phyloP scores from a whole-genome alignment of 2,797 vertebrate genomes.

The Coracias cyanogaster region DNA sequence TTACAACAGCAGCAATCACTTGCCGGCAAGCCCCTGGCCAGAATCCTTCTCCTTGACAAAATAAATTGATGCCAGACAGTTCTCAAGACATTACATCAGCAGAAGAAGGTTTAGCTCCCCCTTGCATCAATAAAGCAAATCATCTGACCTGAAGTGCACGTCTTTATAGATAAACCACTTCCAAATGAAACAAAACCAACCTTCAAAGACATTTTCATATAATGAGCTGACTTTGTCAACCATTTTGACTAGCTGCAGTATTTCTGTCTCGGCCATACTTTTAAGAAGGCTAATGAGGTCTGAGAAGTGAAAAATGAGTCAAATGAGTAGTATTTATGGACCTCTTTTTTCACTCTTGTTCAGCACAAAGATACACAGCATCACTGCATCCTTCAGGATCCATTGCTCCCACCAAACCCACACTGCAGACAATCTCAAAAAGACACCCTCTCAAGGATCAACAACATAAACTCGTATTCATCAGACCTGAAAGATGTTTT shows the following conservation, averaged over 20 bases:
- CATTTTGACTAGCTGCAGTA: neutral
- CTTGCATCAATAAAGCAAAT: neutral
- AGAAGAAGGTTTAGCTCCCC: neutral
- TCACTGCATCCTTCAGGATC: neutral
- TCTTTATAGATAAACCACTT: neutral
- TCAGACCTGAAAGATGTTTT: slow-evolving; percentile 94
- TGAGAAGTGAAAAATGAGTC: neutral
- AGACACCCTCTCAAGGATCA: neutral
- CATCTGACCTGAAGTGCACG: neutral
- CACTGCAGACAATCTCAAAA: neutral
- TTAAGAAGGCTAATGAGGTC: neutral
- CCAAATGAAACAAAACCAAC: neutral
- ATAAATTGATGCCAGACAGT: neutral
- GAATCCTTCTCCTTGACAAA: neutral
- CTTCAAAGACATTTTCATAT: neutral
- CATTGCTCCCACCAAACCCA: neutral
- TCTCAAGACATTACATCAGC: neutral
- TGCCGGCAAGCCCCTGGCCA: neutral
- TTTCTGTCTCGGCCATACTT: neutral
- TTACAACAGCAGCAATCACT: neutral
- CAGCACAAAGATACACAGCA: neutral
- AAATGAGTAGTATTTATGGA: neutral
- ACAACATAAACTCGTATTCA: neutral
- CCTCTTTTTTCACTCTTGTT: neutral
- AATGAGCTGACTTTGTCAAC: neutral